phyloP scores from a whole-genome alignment of 2,113 vertebrate genomes.

The Cacatua alba region DNA sequence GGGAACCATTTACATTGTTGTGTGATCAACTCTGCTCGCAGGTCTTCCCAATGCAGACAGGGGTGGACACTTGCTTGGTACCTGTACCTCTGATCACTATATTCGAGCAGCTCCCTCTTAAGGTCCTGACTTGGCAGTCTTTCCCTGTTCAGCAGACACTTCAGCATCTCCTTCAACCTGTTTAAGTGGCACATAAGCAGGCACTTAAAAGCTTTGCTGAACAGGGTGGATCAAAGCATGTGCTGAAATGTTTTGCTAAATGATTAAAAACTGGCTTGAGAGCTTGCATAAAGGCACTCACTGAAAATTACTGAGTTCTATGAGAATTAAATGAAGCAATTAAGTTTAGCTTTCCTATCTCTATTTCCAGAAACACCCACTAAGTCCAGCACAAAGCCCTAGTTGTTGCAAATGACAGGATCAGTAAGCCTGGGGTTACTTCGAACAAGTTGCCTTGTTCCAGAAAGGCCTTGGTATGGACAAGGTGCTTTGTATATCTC shows the following conservation, averaged over 20 bases:
- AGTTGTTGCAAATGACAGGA: background rate
- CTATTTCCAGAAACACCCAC: background rate
- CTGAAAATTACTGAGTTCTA: conserved; percentile 25
- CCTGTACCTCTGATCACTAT: background rate
- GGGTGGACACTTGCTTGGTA: background rate
- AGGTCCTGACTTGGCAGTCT: background rate
- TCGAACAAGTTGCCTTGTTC: background rate
- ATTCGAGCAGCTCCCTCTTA: background rate
- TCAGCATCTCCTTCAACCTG: background rate
- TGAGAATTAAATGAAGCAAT: conserved; percentile 44
- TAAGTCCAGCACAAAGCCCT: background rate
- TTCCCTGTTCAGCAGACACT: background rate
- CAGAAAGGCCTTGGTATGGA: background rate
- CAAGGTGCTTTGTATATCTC: background rate
- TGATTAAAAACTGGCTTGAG: conserved; percentile 53
- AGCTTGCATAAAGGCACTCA: conserved; percentile 5
- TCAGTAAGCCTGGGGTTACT: background rate
- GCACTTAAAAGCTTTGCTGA: conserved; percentile 32
- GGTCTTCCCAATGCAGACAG: background rate
- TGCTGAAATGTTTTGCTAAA: conserved; percentile 48
- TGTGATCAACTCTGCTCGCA: background rate
- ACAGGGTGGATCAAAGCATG: conserved; percentile 1
- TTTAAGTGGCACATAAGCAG: conserved; percentile 25
- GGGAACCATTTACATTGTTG: background rate
- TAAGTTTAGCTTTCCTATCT: conserved; percentile 14